phyloP scores from a whole-genome alignment of 2,888 invertebrate genomes.

The Tryphoninae sp. region DNA sequence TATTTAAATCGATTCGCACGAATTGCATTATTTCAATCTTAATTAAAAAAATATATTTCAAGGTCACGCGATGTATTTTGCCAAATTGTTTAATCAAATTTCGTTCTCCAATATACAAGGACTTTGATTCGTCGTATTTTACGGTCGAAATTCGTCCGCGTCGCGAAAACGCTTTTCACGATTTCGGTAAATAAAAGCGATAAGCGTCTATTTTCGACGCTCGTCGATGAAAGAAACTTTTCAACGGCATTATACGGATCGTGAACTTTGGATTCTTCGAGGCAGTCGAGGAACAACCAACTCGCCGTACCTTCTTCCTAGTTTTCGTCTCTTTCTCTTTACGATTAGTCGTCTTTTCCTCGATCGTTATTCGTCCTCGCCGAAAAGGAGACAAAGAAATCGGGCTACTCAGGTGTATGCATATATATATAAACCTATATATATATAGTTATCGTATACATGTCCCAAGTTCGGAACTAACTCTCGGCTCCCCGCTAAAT shows the following conservation, averaged over 20 bases:
- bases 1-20: too few species aligned
- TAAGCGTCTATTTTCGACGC: not conserved
- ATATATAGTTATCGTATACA: not conserved
- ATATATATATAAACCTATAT: not conserved
- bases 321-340: conserved; percentile 9
- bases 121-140: too few species aligned
- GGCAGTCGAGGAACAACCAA: not conserved
- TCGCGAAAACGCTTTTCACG: not conserved
- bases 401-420: conserved; percentile 11
- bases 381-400: not conserved
- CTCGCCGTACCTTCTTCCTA: conserved; percentile 5
- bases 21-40: too few species aligned
- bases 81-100: too few species aligned
- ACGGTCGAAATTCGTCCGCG: too few species aligned
- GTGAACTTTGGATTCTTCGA: conserved; percentile 10
- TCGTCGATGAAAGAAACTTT: conserved; percentile 44
- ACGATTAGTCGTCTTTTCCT: conserved; percentile 15
- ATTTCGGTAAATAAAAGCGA: conserved; percentile 45
- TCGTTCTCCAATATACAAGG: too few species aligned
- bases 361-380: conserved; percentile 16
- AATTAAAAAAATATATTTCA: too few species aligned
- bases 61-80: too few species aligned
- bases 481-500: conserved; percentile 50
- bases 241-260: conserved; percentile 40
- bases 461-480: conserved; percentile 33